Evolutionary conservation across 2,888 invertebrate genomes (phyloP), one percentile per base, ranked within the genome.

Genomic region (Drosophila anomalipes): DNA sequence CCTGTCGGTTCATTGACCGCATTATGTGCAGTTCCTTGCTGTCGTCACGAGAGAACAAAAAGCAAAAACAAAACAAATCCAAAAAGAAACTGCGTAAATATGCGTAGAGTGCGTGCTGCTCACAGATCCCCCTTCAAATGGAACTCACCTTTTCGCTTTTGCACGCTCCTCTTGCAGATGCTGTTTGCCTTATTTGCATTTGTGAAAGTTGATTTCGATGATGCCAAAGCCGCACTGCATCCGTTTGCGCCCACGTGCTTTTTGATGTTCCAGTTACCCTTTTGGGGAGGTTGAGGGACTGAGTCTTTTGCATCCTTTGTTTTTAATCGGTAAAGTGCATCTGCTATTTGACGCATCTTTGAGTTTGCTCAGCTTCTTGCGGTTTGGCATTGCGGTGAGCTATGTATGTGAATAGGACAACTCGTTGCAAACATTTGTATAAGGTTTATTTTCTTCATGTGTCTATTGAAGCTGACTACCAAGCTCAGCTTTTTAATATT

Each of bases 261-360:
- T 86, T 85, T 84, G 78, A 84, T 82, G 78, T 82, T 64, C 56
- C 65, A 70, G 77, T 73, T 71, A 73, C 78, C 72, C 74, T 57
- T 66, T 41, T 32, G 77, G 65, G 41, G 60, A 32, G n/a, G 28
- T 28, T 28, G 54, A 37, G 57, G n/a, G 32, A 30, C 41, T 30
- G 44, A 53, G 37, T 22, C 35, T n/a, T 53, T 47, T 62, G 19
- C 59, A 60, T 49, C 66, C 67, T 81, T 89, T 86, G 82, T 81
- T 89, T 86, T 86, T 86, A 86, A 86, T 86, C 89, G 86, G 75
- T 67, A 82, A 86, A 89, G 86, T 87, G 86, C 89, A 76, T 74
- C 63, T 67, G 59, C 70, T 59, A 54, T 74, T 61, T 53, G 47
- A 57, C 66, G 63, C 28, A 71, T 71, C 79, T 79, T 56, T 65